phyloP scores from a whole-genome alignment of 1,140 invertebrate genomes.

The Arion vulgaris region DNA sequence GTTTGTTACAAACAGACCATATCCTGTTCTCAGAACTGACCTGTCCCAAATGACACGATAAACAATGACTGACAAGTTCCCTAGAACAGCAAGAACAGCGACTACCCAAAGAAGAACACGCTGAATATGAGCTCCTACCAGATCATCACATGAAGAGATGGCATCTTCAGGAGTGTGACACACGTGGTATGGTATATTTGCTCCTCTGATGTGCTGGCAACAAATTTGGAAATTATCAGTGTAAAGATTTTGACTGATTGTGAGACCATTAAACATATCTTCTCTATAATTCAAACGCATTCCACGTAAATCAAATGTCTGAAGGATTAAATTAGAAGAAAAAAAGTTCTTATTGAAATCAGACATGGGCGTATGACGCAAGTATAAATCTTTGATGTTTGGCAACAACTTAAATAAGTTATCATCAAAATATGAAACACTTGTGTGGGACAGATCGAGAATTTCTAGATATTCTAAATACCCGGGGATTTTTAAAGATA shows the following conservation, averaged over 20 bases:
- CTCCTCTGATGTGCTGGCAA: constrained; percentile 42
- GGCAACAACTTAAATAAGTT: not conserved
- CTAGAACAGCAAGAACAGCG: constrained; percentile 43
- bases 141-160: constrained; percentile 55
- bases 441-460: not conserved
- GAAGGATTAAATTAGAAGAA: no score
- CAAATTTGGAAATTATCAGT: constrained; percentile 53
- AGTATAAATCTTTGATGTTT: not conserved
- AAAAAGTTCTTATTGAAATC: not conserved
- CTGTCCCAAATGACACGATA: constrained; percentile 39
- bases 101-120: constrained; percentile 56
- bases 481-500: not conserved
- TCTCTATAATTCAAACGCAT: not conserved
- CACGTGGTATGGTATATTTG: constrained; percentile 36
- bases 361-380: not conserved
- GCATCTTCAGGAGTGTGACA: constrained; percentile 47
- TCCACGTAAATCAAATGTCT: not conserved
- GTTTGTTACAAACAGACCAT: constrained; percentile 58
- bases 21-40: constrained; percentile 35
- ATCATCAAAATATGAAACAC: not conserved
- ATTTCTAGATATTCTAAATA: not conserved
- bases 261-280: not conserved
- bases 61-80: constrained; percentile 48
- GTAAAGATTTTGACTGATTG: not conserved
- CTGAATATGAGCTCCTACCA: constrained; percentile 47